Evolutionary conservation across 2,888 invertebrate species (phyloP), one percentile per base, ranked within the genome.

Genomic region (Papilio elwesi): DNA sequence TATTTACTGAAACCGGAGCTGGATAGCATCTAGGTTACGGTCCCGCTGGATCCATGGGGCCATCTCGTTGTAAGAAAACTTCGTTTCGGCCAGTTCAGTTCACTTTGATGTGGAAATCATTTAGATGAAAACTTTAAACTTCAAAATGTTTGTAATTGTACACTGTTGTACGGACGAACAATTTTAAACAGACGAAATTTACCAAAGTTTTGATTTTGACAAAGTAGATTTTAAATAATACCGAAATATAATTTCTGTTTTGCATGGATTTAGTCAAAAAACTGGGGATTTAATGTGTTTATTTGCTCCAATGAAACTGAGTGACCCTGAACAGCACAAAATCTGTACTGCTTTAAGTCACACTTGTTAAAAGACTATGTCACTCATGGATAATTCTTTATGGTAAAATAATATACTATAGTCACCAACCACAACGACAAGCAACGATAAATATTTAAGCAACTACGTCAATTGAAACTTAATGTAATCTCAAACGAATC

Each of bases 1-100:
- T 71, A 79, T 74, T 77, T 80, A 75, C 74, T 48, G 59, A 71
- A 69, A 67, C 48, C 72, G 62, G 67, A 70, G 43, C 71, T 74
- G 63, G 53, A 70, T 70, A 52, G 65, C 62, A 75, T 76, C 69
- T 72, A 72, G 74, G 75, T 74, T 74, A 69, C 65, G 69, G 70
- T 68, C 75, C 49, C 71, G 51, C 47, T 49, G 36, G 55, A 53
- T 63, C 10, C 8, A 36, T 43, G 15, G n/a, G 48, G 47, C 52
- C 43, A 38, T 64, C 63, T 72, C 63, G 8, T 63, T 59, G 64
- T 59, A 63, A 67, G 15, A 59, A 59, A 59, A 59, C 59, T 59
- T 59, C 8, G 59, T 38, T 13, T 11, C n/a, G 13, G 11, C 53
- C 16, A 4, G 13, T 11, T 16, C 16, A 4, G 13, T 11, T 16